Evolutionary conservation across 2,113 vertebrate genomes (phyloP).

Genomic region (Anseranas semipalmata): DNA sequence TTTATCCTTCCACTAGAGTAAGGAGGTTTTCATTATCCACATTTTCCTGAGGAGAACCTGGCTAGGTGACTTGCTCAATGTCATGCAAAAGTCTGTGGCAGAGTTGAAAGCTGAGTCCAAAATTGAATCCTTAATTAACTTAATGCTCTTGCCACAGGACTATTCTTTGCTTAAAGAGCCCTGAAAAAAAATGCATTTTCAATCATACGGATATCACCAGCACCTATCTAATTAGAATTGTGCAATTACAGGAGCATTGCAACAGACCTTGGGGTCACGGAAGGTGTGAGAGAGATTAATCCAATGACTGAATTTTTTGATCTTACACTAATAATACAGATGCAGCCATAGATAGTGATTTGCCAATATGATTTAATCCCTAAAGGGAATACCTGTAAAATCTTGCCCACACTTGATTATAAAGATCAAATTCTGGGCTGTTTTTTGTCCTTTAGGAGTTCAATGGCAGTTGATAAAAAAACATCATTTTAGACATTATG

Average conservation of each 20-base stretch:
- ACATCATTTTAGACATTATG: neutral
- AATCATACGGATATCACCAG: conserved; percentile 2
- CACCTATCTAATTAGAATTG: conserved; percentile 28
- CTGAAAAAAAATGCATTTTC: neutral
- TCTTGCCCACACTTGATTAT: conserved; percentile 7
- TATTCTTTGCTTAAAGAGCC: neutral
- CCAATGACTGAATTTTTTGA: neutral
- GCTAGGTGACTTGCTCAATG: neutral
- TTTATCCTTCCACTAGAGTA: neutral
- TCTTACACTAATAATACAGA: neutral
- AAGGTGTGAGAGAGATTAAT: conserved; percentile 29
- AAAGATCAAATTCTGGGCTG: neutral
- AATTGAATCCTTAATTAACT: neutral
- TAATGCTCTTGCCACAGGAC: neutral
- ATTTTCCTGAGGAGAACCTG: neutral
- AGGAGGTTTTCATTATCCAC: conserved; percentile 4
- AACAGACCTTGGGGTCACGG: conserved; percentile 23
- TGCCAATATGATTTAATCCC: neutral
- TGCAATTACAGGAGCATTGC: conserved; percentile 30
- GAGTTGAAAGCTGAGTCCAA: conserved; percentile 1
- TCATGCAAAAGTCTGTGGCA: neutral
- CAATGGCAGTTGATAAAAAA: neutral
- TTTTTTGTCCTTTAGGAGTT: neutral
- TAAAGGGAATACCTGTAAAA: conserved; percentile 2
- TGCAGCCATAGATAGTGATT: conserved; percentile 5